Evolutionary conservation across 2,113 vertebrate genomes (phyloP).

Genomic region (Glareola pratincola): DNA sequence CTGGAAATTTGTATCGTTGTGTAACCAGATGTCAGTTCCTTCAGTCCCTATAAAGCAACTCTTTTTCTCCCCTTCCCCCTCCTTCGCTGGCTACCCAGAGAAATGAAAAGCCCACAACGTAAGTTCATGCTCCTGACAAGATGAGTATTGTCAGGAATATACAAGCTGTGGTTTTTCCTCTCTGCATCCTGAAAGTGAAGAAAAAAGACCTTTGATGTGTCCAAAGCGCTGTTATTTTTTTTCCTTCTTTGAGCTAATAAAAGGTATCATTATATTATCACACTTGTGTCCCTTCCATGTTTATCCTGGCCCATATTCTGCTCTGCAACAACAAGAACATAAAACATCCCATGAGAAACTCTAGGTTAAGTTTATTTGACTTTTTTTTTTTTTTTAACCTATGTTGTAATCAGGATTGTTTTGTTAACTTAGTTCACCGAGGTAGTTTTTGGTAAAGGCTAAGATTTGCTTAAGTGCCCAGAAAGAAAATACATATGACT

Average conservation of each 20-base stretch:
- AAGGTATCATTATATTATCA: slow-evolving; percentile 65
- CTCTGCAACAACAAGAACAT: slow-evolving; percentile 65
- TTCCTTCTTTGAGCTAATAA: slow-evolving; percentile 40
- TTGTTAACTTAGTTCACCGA: slow-evolving; percentile 65
- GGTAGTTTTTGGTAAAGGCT: slow-evolving; percentile 61
- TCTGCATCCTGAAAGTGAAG: slow-evolving; percentile 43
- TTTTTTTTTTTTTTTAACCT: slow-evolving; percentile 35
- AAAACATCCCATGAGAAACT: slow-evolving; percentile 65
- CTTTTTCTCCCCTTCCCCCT: background rate
- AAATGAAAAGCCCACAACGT: background rate
- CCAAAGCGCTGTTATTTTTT: slow-evolving; percentile 22
- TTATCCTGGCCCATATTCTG: slow-evolving; percentile 54
- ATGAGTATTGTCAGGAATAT: slow-evolving; percentile 43
- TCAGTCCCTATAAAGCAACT: background rate
- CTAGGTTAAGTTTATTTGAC: slow-evolving; percentile 71
- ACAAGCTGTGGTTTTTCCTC: slow-evolving; percentile 41
- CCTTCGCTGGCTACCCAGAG: background rate
- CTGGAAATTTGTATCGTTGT: slow-evolving; percentile 32
- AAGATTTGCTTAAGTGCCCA: slow-evolving; percentile 61
- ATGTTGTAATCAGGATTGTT: slow-evolving; percentile 62
- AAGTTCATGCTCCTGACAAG: slow-evolving; percentile 41
- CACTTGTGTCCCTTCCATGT: slow-evolving; percentile 55
- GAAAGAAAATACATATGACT: slow-evolving; percentile 46
- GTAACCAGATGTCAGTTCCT: slow-evolving; percentile 34
- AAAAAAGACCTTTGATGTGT: slow-evolving; percentile 40